Evolutionary conservation across 1,140 invertebrate species (phyloP).

Genomic region (Antheraea mylitta): DNA sequence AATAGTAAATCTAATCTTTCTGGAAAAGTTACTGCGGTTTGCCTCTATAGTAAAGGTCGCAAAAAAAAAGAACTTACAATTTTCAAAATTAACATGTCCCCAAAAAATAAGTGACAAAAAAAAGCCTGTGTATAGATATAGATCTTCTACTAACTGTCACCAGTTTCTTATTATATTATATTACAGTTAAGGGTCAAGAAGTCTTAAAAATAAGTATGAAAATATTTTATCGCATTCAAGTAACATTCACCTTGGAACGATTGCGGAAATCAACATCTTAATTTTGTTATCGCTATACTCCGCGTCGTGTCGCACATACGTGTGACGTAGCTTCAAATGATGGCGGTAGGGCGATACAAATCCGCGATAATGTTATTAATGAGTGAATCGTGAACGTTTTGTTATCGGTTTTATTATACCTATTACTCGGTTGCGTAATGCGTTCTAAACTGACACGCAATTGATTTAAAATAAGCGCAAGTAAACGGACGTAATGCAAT

Average conservation of each 20-base stretch:
- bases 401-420: slow-evolving; percentile 28
- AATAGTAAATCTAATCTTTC: too few relatives aligned
- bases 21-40: too few relatives aligned
- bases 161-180: not conserved
- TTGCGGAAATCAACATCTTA: slow-evolving; percentile 8
- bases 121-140: too few relatives aligned
- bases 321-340: slow-evolving; percentile 16
- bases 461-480: slow-evolving; percentile 38
- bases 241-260: slow-evolving; percentile 13
- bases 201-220: not conserved
- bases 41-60: too few relatives aligned
- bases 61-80: too few relatives aligned
- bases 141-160: too few relatives aligned
- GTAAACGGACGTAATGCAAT: slow-evolving; percentile 3
- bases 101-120: too few relatives aligned
- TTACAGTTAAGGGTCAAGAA: not conserved
- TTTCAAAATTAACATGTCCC: too few relatives aligned
- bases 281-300: slow-evolving; percentile 13
- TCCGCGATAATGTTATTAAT: slow-evolving; percentile 25
- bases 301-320: slow-evolving; percentile 11
- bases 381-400: slow-evolving; percentile 23
- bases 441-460: slow-evolving; percentile 38
- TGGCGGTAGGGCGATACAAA: slow-evolving; percentile 17
- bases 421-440: slow-evolving; percentile 38
- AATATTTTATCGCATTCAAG: slow-evolving; percentile 1